Base-by-base conservation (phyloP, 2,797 vertebrate genomes). In the Enteromius argenteus region DNA sequence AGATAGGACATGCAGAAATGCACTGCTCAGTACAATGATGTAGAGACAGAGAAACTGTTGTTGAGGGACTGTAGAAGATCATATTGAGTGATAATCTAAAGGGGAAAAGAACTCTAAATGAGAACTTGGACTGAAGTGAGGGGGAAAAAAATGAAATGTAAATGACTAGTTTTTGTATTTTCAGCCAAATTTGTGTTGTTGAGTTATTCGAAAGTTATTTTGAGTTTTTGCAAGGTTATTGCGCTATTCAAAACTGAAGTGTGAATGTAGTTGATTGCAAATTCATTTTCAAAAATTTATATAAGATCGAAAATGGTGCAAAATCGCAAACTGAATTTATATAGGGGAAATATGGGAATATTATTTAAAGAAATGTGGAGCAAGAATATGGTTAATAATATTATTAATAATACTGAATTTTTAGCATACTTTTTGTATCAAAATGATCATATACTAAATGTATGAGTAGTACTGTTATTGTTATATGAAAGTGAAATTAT, bases 11-110 rank as follows among this genome's bases (percentile, higher is more conserved):
- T 64, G 77, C 53, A 79, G 42, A 35, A 58, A 30, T 3, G 35
- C n/a, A 32, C 19, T 67, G 71, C 42, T 51, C 53, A 82, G 71
- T 30, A 44, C 17, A 35, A 32, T 23, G 35, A 67, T 21, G 46
- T 51, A n/a, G 27, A 82, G 56, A 74, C 21, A 49, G 81, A 83
- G 78, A 83, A 83, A 82, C 37, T 17, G 76, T 53, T 73, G 51
- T 49, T 79, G 15, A 69, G 15, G 39, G 30, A 68, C 7, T 35
- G 27, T 8, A 46, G 5, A 39, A 64, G 6, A 37, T 74, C 66
- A 69, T 58, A 44, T 58, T 83, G 14, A 62, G 51, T 66, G n/a
- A 75, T 83, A 8, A 6, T 14, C 1, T 64, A 51, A 60, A 15
- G 19, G 3, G 23, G 23, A n/a, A 27, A 46, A 17, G 0, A 13